These are phyloP conservation scores for mouse (Mus musculus) DNA, from an alignment of 2,113 vertebrate species.

Conservation along the genomic window GRCm39 chr5:99591501-99592000, in stretches of 20 bases:
- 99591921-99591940: not conserved
- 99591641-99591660: constrained; percentile 8
- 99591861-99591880: not conserved
- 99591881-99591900: not conserved
- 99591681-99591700: not conserved
- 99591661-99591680: not conserved
- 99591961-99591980: not conserved
- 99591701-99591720: not conserved
- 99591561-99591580: not conserved
- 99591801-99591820: not conserved
- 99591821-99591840: not conserved
- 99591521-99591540: not conserved
- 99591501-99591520: not conserved
- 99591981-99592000: not conserved
- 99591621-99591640: not conserved
- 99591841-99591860: not conserved
- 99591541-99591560: not conserved
- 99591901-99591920: not conserved
- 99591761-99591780: not conserved
- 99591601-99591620: not conserved
- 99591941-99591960: not conserved
- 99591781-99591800: not conserved
- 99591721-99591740: not conserved
- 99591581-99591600: not conserved
- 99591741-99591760: not conserved